phyloP scores from a whole-genome alignment of 2,797 vertebrate genomes.

The Thalassophryne amazonica region DNA sequence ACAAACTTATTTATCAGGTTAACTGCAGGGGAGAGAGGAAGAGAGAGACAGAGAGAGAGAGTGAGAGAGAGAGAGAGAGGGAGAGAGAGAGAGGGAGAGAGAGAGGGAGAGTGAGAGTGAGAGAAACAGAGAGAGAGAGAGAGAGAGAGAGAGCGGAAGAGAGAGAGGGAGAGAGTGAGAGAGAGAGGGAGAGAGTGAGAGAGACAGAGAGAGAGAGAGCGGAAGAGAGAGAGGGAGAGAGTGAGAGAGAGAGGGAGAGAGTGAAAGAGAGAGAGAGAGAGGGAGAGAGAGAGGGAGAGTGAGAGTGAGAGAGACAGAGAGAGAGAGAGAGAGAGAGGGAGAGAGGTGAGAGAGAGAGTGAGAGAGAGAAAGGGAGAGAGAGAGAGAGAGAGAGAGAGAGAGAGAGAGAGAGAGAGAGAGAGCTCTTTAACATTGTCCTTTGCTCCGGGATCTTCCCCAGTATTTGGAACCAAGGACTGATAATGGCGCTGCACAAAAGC shows the following conservation, averaged over 20 bases:
- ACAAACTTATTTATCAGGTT: conserved; percentile 28
- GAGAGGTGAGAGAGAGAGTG: neutral
- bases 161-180: neutral
- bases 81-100: neutral
- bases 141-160: neutral
- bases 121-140: neutral
- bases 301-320: neutral
- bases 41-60: neutral
- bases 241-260: neutral
- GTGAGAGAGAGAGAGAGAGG: neutral
- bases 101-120: neutral
- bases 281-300: neutral
- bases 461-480: too few species aligned
- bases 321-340: neutral
- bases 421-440: neutral
- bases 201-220: neutral
- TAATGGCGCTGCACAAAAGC: too few species aligned
- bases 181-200: neutral
- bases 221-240: neutral
- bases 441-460: too few species aligned
- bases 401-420: neutral
- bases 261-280: neutral
- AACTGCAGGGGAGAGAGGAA: conserved; percentile 30
- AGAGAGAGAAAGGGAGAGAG: neutral
- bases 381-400: neutral